Evolutionary conservation across 1,140 invertebrate species (phyloP).

Genomic region (Hetaerina americana): DNA sequence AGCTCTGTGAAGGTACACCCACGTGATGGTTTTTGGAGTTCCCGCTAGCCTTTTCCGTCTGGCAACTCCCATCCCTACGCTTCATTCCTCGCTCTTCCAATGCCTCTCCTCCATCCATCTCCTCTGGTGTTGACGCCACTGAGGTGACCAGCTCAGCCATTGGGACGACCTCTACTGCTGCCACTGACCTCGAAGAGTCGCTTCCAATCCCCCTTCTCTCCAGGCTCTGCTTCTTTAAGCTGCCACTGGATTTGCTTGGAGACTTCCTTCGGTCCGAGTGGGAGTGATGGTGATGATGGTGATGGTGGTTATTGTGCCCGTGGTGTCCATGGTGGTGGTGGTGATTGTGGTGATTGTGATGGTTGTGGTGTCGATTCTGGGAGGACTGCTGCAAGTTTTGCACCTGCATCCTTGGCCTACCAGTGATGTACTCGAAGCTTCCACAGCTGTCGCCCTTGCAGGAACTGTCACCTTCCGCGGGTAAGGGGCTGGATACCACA

Average conservation of each 20-base stretch:
- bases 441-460: conserved; percentile 44
- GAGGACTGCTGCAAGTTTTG: not conserved
- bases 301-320: not conserved
- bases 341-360: not conserved
- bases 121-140: not conserved
- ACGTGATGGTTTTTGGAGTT: not conserved
- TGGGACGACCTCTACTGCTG: conserved; percentile 6
- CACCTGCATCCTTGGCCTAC: conserved; percentile 21
- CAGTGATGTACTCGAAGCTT: conserved; percentile 43
- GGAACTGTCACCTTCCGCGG: conserved; percentile 22
- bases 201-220: conserved; percentile 5
- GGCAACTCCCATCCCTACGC: conserved; percentile 43
- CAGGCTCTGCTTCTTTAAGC: conserved; percentile 5
- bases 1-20: not conserved
- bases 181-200: too few species aligned
- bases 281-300: not conserved
- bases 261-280: not conserved
- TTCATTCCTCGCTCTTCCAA: conserved; percentile 33
- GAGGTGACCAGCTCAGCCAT: conserved; percentile 15
- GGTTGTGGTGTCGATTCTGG: not conserved
- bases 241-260: not conserved
- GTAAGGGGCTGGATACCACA: conserved; percentile 26
- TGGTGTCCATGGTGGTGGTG: not conserved
- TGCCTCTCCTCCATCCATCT: conserved; percentile 31
- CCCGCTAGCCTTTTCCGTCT: conserved; percentile 34